Evolutionary conservation across 2,113 vertebrate species (phyloP).

Genomic region (Apaloderma vittatum): DNA sequence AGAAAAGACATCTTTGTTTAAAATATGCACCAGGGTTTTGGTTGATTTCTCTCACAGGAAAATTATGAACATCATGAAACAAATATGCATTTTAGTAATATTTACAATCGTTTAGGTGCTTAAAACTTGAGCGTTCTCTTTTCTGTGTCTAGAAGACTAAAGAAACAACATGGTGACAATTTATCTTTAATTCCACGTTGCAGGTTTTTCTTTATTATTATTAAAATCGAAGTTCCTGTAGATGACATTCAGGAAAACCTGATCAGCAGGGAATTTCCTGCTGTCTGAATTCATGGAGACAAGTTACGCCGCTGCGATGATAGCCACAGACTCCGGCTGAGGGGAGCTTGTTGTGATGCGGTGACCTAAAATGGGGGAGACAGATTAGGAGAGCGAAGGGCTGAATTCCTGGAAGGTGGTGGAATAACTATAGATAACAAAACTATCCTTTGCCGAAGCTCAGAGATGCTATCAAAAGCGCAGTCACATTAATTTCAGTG

Average conservation of each 20-base stretch:
- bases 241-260: conserved; percentile 71
- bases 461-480: not conserved
- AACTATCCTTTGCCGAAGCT: not conserved
- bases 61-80: not conserved
- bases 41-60: not conserved
- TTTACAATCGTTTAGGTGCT: not conserved
- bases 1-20: conserved; percentile 23
- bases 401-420: conserved; percentile 64
- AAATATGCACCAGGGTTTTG: not conserved
- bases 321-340: conserved; percentile 48
- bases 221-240: conserved; percentile 48
- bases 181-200: conserved; percentile 59
- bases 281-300: conserved; percentile 67
- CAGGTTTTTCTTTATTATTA: conserved; percentile 32
- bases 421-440: conserved; percentile 35
- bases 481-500: not conserved
- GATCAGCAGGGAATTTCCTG: conserved; percentile 76
- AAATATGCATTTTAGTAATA: not conserved
- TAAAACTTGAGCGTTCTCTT: not conserved
- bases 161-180: conserved; percentile 4
- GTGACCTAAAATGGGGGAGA: conserved; percentile 50
- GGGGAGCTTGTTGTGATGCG: conserved; percentile 23
- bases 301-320: conserved; percentile 18
- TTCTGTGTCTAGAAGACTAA: not conserved
- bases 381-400: conserved; percentile 54